Conservation (phyloP, 2,888 invertebrate genomes). For the Lapara coniferarum region DNA sequence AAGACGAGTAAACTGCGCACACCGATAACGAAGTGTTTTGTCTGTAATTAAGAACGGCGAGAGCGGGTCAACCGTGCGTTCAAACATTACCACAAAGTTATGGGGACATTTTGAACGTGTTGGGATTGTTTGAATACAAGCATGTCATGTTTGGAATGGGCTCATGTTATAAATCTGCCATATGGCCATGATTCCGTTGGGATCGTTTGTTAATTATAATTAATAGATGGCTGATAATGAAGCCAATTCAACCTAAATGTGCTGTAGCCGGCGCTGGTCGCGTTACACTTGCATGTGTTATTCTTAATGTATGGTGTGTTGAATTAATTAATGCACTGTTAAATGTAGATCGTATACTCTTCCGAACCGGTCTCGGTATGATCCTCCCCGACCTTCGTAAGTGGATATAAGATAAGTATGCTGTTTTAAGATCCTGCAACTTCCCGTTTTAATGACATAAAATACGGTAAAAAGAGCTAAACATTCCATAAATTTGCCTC, state of each 20-base stretch:
- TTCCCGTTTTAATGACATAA: constrained; percentile 21
- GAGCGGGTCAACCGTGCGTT: constrained; percentile 63
- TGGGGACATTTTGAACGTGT: constrained; percentile 69
- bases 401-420: constrained; percentile 18
- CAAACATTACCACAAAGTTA: constrained; percentile 67
- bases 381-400: constrained; percentile 17
- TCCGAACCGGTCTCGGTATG: constrained; percentile 11
- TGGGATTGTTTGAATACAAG: constrained; percentile 63
- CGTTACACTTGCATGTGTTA: constrained; percentile 27
- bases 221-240: constrained; percentile 46
- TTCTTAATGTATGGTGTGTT: constrained; percentile 26
- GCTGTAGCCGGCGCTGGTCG: constrained; percentile 26
- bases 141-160: constrained; percentile 64
- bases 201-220: constrained; percentile 54
- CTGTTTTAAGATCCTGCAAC: neutral
- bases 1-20: constrained; percentile 59
- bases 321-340: constrained; percentile 19
- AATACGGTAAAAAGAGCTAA: neutral
- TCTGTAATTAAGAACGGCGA: constrained; percentile 77
- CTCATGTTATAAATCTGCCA: constrained; percentile 60
- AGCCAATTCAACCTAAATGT: constrained; percentile 34
- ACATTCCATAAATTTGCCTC: constrained; percentile 4
- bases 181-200: constrained; percentile 50
- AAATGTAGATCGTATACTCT: constrained; percentile 20
- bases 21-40: constrained; percentile 77